These are phyloP conservation scores for Cephus pulcher DNA, from an alignment of 2,888 invertebrate genomes.

Conservation along the genomic window DNA sequence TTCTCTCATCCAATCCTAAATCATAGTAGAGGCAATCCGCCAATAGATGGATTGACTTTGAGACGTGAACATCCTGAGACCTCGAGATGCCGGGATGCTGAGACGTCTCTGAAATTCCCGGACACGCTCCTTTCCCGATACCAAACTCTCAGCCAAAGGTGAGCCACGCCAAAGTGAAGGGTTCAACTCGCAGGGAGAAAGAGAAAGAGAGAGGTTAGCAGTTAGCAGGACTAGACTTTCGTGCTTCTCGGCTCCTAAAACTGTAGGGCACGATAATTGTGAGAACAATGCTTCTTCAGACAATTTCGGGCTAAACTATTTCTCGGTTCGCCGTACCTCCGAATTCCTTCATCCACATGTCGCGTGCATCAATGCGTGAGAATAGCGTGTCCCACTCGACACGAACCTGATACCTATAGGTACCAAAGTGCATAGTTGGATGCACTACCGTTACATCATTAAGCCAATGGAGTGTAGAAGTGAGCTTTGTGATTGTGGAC, in stretches of 20 bases:
- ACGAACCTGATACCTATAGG: background rate
- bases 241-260: slow-evolving; percentile 59
- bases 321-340: background rate
- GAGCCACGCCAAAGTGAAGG: slow-evolving; percentile 23
- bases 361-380: background rate
- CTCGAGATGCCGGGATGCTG: background rate
- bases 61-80: background rate
- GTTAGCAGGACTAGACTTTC: slow-evolving; percentile 47
- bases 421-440: background rate
- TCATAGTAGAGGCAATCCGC: background rate
- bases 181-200: slow-evolving; percentile 12
- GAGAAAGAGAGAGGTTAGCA: slow-evolving; percentile 51
- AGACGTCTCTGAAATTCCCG: slow-evolving; percentile 2
- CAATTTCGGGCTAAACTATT: slow-evolving; percentile 53
- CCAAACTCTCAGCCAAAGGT: background rate
- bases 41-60: background rate
- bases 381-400: background rate
- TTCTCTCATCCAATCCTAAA: background rate
- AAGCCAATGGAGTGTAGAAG: background rate
- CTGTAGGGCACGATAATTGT: slow-evolving; percentile 67
- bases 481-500: background rate
- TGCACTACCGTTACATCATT: background rate
- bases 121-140: background rate
- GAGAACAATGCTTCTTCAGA: slow-evolving; percentile 62
- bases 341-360: background rate